Percentiles rank a stretch among this genome's conserved stretches.
Conservation (phyloP, 2,113 vertebrate species). For the Zingel zingel region DNA sequence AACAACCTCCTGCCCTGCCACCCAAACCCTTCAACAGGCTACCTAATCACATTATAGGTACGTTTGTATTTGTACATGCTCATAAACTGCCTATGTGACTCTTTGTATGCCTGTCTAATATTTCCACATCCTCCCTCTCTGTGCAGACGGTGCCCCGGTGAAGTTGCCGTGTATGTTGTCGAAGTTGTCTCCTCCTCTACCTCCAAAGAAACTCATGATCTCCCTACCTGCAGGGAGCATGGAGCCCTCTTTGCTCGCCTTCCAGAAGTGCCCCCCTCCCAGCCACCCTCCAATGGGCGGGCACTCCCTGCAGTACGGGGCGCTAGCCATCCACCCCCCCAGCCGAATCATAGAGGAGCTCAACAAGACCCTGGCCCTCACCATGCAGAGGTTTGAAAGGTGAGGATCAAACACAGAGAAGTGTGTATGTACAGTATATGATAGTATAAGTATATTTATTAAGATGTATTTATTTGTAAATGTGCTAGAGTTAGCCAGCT, state of each 20-base stretch:
- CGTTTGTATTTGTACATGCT: accelerated
- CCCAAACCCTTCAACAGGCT: slow-evolving; percentile 97
- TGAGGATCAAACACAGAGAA: slow-evolving; percentile 67
- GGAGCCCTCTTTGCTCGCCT: slow-evolving; percentile 88
- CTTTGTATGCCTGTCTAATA: background rate
- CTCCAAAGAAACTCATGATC: slow-evolving; percentile 99
- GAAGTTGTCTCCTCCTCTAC: slow-evolving; percentile 97
- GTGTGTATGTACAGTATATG: too few relatives aligned
- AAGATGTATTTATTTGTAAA: too few relatives aligned
- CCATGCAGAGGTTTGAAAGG: slow-evolving; percentile 99
- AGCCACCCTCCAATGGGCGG: slow-evolving; percentile 87
- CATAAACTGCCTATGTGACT: accelerated
- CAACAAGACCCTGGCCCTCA: slow-evolving; percentile 96
- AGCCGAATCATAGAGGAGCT: slow-evolving; percentile 97
- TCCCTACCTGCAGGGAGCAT: slow-evolving; percentile 90
- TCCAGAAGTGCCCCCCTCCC: slow-evolving; percentile 90
- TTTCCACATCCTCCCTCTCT: background rate
- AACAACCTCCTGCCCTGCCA: slow-evolving; percentile 96
- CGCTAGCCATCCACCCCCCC: slow-evolving; percentile 88
- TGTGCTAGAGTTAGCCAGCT: too few relatives aligned
- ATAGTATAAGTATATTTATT: too few relatives aligned
- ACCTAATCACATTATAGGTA: slow-evolving; percentile 92
- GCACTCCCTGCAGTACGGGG: slow-evolving; percentile 90
- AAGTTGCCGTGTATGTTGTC: slow-evolving; percentile 94
- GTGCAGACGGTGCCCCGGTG: slow-evolving; percentile 89